phyloP scores from a whole-genome alignment of 2,113 vertebrate genomes.

The Tinamus guttatus region DNA sequence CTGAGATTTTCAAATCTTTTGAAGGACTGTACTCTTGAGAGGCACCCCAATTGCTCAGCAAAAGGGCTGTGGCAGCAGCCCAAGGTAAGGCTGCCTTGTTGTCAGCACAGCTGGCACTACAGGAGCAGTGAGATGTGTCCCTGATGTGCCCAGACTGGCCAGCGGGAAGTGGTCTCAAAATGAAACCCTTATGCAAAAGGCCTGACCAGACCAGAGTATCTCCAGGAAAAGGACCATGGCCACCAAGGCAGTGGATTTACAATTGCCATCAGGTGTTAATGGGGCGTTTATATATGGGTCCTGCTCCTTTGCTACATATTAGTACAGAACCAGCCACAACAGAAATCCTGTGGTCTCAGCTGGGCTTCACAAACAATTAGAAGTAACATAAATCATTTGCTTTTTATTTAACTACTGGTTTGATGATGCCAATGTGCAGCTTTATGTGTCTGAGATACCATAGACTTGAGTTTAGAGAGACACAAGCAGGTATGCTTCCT shows the following conservation, averaged over 20 bases:
- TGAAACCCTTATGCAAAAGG: not conserved
- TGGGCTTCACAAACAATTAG: not conserved
- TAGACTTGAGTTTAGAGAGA: not conserved
- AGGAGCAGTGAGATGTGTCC: not conserved
- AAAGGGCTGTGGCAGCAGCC: not conserved
- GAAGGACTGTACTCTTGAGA: not conserved
- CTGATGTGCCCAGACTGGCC: not conserved
- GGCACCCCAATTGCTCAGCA: not conserved
- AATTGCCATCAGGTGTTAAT: not conserved
- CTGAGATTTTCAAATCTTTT: not conserved
- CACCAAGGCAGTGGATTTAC: not conserved
- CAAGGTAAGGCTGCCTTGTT: not conserved
- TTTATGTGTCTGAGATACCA: not conserved
- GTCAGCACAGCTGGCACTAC: not conserved
- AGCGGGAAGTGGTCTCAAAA: not conserved
- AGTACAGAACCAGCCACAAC: not conserved
- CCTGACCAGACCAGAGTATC: not conserved
- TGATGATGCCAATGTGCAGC: not conserved
- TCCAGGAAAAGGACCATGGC: not conserved
- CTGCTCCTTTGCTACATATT: not conserved
- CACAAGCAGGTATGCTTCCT: not conserved
- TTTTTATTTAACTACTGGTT: not conserved
- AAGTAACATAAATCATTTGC: not conserved
- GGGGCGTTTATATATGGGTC: not conserved
- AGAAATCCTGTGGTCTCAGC: not conserved